A percentile compares a stretch with the other conserved stretches of the same genome.
These are phyloP conservation scores for Bradypus variegatus DNA, from an alignment of 2,797 vertebrate genomes.

Conservation along the genomic window DNA sequence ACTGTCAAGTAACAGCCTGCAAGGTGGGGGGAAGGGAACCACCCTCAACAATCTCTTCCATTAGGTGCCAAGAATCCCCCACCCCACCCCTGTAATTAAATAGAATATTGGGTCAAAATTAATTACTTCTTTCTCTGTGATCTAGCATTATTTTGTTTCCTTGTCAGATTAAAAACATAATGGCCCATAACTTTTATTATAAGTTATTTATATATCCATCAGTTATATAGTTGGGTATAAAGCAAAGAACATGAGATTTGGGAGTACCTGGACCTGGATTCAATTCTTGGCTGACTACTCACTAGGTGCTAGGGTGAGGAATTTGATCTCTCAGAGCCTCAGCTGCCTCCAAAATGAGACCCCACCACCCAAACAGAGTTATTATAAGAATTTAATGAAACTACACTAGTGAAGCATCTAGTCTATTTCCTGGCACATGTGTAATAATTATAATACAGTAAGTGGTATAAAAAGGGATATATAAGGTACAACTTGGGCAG, in stretches of 20 bases:
- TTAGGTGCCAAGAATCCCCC: not conserved
- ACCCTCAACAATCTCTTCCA: not conserved
- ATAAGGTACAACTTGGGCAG: too few relatives aligned
- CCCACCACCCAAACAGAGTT: not conserved
- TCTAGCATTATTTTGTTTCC: not conserved
- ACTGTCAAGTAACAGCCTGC: not conserved
- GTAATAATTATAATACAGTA: not conserved
- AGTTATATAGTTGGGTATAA: not conserved
- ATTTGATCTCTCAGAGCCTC: not conserved
- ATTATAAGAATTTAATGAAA: not conserved
- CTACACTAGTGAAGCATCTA: not conserved
- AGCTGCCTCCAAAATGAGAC: not conserved
- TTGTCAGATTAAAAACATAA: not conserved
- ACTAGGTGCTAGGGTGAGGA: too few relatives aligned
- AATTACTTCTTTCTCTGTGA: not conserved
- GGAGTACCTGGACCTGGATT: not conserved
- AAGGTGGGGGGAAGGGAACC: not conserved
- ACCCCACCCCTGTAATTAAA: not conserved
- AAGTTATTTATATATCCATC: not conserved
- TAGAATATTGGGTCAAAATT: not conserved
- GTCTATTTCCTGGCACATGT: not conserved
- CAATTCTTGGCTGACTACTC: not conserved
- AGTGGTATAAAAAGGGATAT: not conserved
- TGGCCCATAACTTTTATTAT: not conserved
- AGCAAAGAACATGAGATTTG: not conserved